Evolutionary conservation across 2,113 vertebrate genomes (phyloP).

Genomic region (Macquaria australasica): DNA sequence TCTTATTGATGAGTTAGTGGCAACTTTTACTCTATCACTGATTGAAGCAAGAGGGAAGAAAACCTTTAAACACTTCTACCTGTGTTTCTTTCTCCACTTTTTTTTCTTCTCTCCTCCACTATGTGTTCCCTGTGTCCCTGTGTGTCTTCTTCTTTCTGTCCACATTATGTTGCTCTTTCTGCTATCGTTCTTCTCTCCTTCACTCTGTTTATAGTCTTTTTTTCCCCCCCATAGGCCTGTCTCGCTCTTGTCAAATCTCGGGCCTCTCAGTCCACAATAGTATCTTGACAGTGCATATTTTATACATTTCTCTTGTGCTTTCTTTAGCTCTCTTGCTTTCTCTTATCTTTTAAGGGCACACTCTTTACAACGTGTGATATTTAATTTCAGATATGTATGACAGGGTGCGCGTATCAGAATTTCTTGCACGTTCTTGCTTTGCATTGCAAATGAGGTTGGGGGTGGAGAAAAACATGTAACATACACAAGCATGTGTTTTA

Average conservation of each 20-base stretch:
- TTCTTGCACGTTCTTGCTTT: conserved; percentile 12
- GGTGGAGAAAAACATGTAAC: conserved; percentile 2
- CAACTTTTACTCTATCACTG: conserved; percentile 42
- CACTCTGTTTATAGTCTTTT: conserved; percentile 3
- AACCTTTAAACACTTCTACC: conserved; percentile 33
- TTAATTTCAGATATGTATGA: conserved; percentile 72
- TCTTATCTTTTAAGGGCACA: conserved; percentile 70
- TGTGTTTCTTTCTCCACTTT: conserved; percentile 14
- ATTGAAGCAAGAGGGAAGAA: conserved; percentile 42
- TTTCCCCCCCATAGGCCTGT: conserved; percentile 8
- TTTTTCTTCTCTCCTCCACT: neutral
- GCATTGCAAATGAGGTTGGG: conserved; percentile 31
- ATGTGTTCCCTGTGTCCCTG: conserved; percentile 13
- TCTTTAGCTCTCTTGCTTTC: conserved; percentile 33
- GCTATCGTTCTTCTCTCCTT: neutral
- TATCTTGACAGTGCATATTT: conserved; percentile 62
- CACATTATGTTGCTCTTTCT: conserved; percentile 18
- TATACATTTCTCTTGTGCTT: conserved; percentile 46
- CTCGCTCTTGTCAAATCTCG: conserved; percentile 50
- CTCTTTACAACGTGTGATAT: conserved; percentile 60
- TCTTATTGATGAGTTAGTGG: conserved; percentile 48
- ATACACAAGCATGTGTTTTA: conserved; percentile 8
- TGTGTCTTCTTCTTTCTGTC: conserved; percentile 36
- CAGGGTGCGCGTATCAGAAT: conserved; percentile 18
- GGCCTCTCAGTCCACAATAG: conserved; percentile 36